Evolutionary conservation across 2,888 invertebrate species (phyloP).

Genomic region (Brachycybe producta): DNA sequence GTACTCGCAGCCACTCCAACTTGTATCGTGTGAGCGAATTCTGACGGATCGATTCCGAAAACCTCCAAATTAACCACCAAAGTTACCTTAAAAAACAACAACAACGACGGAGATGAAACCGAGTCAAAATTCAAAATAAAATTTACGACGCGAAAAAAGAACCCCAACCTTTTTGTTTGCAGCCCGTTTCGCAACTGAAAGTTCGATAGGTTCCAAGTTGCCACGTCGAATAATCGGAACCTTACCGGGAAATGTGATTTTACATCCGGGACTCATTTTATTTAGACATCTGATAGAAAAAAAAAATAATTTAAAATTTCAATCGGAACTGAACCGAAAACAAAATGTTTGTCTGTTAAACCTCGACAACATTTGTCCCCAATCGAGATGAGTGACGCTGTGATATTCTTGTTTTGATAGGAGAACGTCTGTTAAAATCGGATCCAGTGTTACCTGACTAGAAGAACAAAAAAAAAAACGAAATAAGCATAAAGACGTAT

Average conservation of each 20-base stretch:
- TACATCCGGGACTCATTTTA: conserved; percentile 58
- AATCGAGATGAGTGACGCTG: conserved; percentile 37
- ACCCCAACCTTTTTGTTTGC: conserved; percentile 68
- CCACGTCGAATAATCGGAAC: conserved; percentile 44
- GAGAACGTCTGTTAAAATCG: conserved; percentile 37
- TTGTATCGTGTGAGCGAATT: conserved; percentile 70
- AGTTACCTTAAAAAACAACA: conserved; percentile 49
- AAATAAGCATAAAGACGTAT: conserved; percentile 6
- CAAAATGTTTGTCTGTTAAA: no score
- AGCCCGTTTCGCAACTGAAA: conserved; percentile 60
- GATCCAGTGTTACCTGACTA: conserved; percentile 45
- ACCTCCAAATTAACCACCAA: conserved; percentile 75
- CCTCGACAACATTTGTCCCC: conserved; percentile 56
- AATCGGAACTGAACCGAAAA: no score
- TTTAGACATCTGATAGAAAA: conserved; percentile 38
- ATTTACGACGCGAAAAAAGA: conserved; percentile 7
- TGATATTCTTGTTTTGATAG: conserved; percentile 33
- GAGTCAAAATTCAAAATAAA: conserved; percentile 3
- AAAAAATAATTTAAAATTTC: no score
- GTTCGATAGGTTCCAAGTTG: conserved; percentile 60
- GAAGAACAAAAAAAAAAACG: conserved; percentile 23
- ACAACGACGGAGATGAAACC: background rate
- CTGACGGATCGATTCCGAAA: conserved; percentile 65
- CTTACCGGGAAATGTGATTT: conserved; percentile 43
- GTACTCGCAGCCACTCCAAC: conserved; percentile 75